Conservation (phyloP, 2,797 vertebrate genomes). For the Sebastes hopkinsi region DNA sequence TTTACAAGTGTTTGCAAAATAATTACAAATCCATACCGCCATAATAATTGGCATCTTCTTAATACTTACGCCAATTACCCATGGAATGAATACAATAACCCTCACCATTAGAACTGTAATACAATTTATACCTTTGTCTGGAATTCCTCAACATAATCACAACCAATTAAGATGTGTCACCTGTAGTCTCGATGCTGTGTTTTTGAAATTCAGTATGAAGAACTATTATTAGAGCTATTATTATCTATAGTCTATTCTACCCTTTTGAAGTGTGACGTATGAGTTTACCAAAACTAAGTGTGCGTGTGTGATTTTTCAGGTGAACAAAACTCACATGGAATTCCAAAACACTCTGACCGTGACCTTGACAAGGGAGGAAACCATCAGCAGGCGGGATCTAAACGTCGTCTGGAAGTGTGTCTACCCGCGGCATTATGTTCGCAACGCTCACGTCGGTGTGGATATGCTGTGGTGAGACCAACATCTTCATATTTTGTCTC, state of each 20-base stretch:
- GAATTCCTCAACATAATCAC: too few species aligned
- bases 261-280: too few species aligned
- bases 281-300: neutral
- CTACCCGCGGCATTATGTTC: constrained; percentile 68
- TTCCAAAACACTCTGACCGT: constrained; percentile 68
- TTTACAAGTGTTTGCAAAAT: too few species aligned
- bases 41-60: too few species aligned
- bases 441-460: constrained; percentile 46
- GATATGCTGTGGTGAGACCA: constrained; percentile 62
- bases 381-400: constrained; percentile 64
- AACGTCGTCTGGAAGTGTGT: constrained; percentile 73
- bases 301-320: constrained; percentile 40
- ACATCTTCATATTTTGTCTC: neutral
- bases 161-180: too few species aligned
- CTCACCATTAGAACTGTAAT: too few species aligned
- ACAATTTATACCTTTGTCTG: too few species aligned
- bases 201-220: neutral
- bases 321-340: constrained; percentile 73
- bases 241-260: too few species aligned
- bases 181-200: neutral
- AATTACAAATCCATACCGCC: too few species aligned
- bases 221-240: neutral
- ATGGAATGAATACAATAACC: too few species aligned
- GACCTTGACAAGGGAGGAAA: constrained; percentile 33
- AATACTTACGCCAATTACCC: too few species aligned